Evolutionary conservation across 2,888 invertebrate species (phyloP).

Genomic region (Aleiodes alternator): DNA sequence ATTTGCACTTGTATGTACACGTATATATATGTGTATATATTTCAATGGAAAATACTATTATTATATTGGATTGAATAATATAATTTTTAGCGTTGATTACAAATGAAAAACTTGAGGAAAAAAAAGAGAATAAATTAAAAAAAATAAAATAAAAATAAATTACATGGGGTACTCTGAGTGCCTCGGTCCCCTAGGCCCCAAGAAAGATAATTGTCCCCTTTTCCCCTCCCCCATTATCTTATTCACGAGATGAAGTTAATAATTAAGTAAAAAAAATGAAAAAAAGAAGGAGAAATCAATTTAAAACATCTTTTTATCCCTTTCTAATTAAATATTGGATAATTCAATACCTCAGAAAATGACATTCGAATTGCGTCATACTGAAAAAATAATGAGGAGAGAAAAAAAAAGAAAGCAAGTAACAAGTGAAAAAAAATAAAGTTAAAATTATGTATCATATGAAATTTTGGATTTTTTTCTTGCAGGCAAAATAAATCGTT

Average conservation of each 20-base stretch:
- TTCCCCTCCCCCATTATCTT: constrained; percentile 35
- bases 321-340: constrained; percentile 44
- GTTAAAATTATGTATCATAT: constrained; percentile 50
- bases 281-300: neutral
- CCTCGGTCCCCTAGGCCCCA: constrained; percentile 47
- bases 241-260: neutral
- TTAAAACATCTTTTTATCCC: constrained; percentile 20
- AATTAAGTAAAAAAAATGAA: neutral
- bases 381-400: constrained; percentile 2
- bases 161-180: constrained; percentile 47
- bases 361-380: constrained; percentile 2
- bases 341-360: constrained; percentile 54
- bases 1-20: constrained; percentile 26
- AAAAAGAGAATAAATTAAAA: neutral
- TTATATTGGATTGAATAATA: constrained; percentile 29
- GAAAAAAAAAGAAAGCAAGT: constrained; percentile 1
- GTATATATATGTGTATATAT: constrained; percentile 25
- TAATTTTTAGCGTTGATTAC: constrained; percentile 15
- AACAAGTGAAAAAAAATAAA: constrained; percentile 20
- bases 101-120: constrained; percentile 8
- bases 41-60: constrained; percentile 6
- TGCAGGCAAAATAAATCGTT: constrained; percentile 55
- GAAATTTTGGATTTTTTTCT: constrained; percentile 48
- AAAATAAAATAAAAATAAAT: neutral
- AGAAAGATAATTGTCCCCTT: constrained; percentile 47